These are phyloP conservation scores for Mastigias papua DNA, from an alignment of 30 jellyfish, hydroid and myxozoan species.

Conservation along the genomic window DNA sequence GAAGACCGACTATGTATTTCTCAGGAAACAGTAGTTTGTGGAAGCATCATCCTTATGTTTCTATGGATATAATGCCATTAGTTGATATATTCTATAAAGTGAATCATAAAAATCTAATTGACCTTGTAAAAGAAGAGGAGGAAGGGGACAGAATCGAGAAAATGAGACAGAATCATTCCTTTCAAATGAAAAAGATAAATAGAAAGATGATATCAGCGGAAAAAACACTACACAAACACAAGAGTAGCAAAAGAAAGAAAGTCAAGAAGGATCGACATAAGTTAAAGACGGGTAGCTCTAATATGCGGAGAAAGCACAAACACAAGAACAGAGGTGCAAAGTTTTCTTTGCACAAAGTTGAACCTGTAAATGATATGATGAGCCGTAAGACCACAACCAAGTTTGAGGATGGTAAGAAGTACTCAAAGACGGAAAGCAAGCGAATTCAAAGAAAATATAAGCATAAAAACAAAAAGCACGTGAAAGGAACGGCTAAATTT, in stretches of 20 bases:
- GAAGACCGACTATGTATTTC: slow-evolving; percentile 40
- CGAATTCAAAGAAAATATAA: not conserved
- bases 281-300: not conserved
- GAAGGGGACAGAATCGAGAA: not conserved
- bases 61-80: slow-evolving; percentile 68
- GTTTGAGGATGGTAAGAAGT: not conserved
- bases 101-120: slow-evolving; percentile 54
- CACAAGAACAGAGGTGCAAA: not conserved
- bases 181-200: not conserved
- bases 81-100: slow-evolving; percentile 60
- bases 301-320: not conserved
- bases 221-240: not conserved
- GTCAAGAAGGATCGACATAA: not conserved
- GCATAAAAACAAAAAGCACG: slow-evolving; percentile 39
- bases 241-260: not conserved
- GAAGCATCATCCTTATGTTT: slow-evolving; percentile 66
- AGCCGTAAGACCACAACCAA: not conserved
- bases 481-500: slow-evolving; percentile 31
- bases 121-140: slow-evolving; percentile 44
- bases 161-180: not conserved
- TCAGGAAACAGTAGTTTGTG: slow-evolving; percentile 71
- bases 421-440: not conserved
- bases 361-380: not conserved
- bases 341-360: not conserved
- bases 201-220: not conserved